These are phyloP conservation scores for Tyria jacobaeae DNA, from an alignment of 2,888 invertebrate genomes.

Conservation along the genomic window DNA sequence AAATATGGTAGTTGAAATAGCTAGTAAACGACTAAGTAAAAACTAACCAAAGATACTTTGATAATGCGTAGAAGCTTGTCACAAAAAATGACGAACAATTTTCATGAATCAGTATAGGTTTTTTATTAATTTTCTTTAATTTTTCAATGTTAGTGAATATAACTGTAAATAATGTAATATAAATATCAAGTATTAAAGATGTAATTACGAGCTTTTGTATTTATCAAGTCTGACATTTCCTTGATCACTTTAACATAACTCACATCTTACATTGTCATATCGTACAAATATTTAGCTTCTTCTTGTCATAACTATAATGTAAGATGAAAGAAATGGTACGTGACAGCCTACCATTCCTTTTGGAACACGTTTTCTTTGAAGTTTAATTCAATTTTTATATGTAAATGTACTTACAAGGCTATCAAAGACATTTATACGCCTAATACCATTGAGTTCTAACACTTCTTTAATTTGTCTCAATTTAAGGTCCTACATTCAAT, in stretches of 20 bases:
- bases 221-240: neutral
- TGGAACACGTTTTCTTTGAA: slow-evolving; percentile 26
- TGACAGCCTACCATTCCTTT: slow-evolving; percentile 19
- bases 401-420: neutral
- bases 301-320: neutral
- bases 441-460: no score
- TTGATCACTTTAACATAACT: neutral
- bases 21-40: neutral
- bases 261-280: neutral
- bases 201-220: no score
- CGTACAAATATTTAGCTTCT: neutral
- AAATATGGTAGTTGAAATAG: neutral
- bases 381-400: neutral
- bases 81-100: no score
- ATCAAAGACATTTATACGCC: no score
- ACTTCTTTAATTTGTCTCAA: neutral
- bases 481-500: no score
- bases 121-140: no score
- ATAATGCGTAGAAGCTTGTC: neutral
- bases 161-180: no score
- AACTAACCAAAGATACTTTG: neutral
- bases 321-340: slow-evolving; percentile 24
- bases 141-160: no score
- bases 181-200: no score
- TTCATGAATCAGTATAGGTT: no score